Conservation (phyloP, 2,888 invertebrate genomes). For the Spodoptera littoralis region DNA sequence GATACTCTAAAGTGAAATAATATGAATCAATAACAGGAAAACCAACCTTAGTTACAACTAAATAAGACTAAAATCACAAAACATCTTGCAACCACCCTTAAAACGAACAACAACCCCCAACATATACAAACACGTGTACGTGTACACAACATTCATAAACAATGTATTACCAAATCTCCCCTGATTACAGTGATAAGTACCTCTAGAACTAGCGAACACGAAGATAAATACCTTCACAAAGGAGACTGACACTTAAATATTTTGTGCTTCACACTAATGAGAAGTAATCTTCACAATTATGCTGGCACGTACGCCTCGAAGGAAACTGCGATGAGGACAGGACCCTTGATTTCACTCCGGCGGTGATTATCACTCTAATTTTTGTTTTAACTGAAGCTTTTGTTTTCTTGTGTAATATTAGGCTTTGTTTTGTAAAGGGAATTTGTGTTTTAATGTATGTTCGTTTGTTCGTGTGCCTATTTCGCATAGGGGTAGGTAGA, state of each 20-base stretch:
- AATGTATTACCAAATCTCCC: background rate
- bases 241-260: conserved; percentile 42
- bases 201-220: conserved; percentile 14
- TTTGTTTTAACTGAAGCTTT: conserved; percentile 18
- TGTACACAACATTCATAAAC: no score
- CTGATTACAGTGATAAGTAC: conserved; percentile 10
- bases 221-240: conserved; percentile 41
- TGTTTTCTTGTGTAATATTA: conserved; percentile 12
- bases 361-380: conserved; percentile 25
- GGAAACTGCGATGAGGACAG: conserved; percentile 27
- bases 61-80: no score
- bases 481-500: no score
- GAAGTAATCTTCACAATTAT: conserved; percentile 55
- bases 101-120: no score
- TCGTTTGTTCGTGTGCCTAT: no score
- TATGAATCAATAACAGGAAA: no score
- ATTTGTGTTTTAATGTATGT: no score
- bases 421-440: background rate
- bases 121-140: no score
- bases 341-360: conserved; percentile 14
- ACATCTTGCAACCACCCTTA: no score
- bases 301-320: conserved; percentile 36
- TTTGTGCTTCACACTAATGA: conserved; percentile 44
- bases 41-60: no score
- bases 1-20: no score